These are phyloP conservation scores for Umimayanthus chanpuru DNA, from an alignment of 92 coral and sea anemone genomes.

Conservation along the genomic window DNA sequence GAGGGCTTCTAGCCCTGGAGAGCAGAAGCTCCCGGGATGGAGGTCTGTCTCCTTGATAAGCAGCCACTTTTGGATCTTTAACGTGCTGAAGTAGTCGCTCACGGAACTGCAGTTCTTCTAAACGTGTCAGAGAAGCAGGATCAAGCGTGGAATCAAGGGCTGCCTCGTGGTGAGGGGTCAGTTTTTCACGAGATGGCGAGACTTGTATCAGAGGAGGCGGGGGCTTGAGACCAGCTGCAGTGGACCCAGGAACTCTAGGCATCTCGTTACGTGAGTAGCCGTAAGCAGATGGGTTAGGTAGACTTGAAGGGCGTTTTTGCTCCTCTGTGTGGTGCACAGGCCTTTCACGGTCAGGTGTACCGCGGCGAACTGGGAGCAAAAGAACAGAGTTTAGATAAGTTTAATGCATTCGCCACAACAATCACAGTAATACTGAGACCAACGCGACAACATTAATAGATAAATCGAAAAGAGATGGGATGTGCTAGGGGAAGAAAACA, in stretches of 20 bases:
- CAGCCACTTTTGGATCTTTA: constrained; percentile 28
- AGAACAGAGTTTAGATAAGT: not conserved
- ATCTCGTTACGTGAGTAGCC: constrained; percentile 8
- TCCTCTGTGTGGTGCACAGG: constrained; percentile 17
- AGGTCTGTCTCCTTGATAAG: constrained; percentile 24
- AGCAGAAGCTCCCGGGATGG: constrained; percentile 21
- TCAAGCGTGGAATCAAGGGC: constrained; percentile 20
- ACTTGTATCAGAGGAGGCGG: constrained; percentile 91
- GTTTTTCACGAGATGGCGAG: constrained; percentile 70
- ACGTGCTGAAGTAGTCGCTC: constrained; percentile 47
- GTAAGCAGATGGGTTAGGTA: constrained; percentile 21
- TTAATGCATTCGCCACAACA: too few relatives aligned
- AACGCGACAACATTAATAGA: too few relatives aligned
- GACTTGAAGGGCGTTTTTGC: constrained; percentile 35
- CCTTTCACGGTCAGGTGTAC: constrained; percentile 20
- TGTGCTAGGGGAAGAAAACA: too few relatives aligned
- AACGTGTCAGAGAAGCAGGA: constrained; percentile 19
- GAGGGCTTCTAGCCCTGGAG: constrained; percentile 22
- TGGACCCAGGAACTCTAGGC: not conserved
- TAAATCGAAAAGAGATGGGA: too few relatives aligned
- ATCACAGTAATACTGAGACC: too few relatives aligned
- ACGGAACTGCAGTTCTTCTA: constrained; percentile 41
- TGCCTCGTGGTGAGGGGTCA: constrained; percentile 43
- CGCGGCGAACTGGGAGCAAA: constrained; percentile 11
- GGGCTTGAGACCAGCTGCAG: constrained; percentile 56